Conservation (phyloP, 2,888 invertebrate species). For the Galerucella pusilla region DNA sequence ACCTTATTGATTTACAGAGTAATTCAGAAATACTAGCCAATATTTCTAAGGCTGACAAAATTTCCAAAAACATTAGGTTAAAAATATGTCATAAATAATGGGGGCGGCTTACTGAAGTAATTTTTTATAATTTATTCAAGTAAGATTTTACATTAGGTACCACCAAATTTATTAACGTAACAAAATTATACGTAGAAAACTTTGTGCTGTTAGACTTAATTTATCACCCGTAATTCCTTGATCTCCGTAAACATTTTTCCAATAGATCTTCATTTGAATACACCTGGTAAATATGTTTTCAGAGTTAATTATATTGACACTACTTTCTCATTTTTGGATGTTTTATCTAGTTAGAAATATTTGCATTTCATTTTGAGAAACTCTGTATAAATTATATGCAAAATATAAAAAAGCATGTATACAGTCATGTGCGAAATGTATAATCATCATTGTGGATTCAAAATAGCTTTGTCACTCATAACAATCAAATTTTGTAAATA, state of each 20-base stretch:
- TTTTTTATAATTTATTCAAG: slow-evolving; percentile 4
- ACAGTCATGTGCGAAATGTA: slow-evolving; percentile 63
- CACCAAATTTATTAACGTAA: not conserved
- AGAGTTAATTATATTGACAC: not conserved
- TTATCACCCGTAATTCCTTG: not conserved
- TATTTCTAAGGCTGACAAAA: slow-evolving; percentile 5
- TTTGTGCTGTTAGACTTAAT: slow-evolving; percentile 19
- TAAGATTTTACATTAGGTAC: not conserved
- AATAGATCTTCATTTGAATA: not conserved
- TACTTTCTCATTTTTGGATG: not conserved
- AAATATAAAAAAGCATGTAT: slow-evolving; percentile 64
- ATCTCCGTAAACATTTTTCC: slow-evolving; percentile 21
- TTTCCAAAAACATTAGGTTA: slow-evolving; percentile 13
- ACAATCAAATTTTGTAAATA: slow-evolving; percentile 35
- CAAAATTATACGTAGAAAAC: not conserved
- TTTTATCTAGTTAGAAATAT: not conserved
- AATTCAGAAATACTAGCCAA: slow-evolving; percentile 14
- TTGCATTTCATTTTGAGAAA: slow-evolving; percentile 29
- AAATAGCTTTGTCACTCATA: slow-evolving; percentile 39
- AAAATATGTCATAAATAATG: not conserved
- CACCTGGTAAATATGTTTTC: slow-evolving; percentile 1
- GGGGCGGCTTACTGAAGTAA: not conserved
- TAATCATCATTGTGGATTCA: slow-evolving; percentile 46
- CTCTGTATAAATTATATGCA: slow-evolving; percentile 56
- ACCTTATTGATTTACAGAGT: slow-evolving; percentile 31